Evolutionary conservation across 2,113 vertebrate species (phyloP), one percentile per base, ranked within the genome.

Genomic region (Fregetta grallaria): DNA sequence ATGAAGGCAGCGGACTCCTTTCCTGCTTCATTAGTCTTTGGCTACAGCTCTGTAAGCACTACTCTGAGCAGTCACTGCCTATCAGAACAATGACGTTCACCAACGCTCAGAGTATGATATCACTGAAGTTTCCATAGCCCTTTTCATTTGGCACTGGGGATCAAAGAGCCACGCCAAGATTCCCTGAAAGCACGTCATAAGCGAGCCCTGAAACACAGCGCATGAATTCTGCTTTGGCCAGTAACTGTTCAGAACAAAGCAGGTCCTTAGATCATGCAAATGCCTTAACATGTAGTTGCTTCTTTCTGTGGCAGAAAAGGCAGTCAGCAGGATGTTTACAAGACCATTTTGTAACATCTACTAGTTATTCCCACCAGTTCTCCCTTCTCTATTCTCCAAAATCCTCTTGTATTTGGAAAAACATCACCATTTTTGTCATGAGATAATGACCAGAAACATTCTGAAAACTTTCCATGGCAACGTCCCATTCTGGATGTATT

Each of bases 401-500:
- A 79, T 65, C 11, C 23, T 79, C 21, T 62, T 58, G 50, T 19
- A 87, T 36, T 21, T 86, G 18, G 49, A 88, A 96, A 84, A 93
- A 73, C n/a, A 61, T 62, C 34, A 50, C 36, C 0, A 6, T 88
- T 94, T 75, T 95, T 59, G 49, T 94, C 32, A 65, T 34, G 49
- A 95, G 88, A 88, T 73, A 92, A 25, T 52, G 25, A 91, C 75
- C 55, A 96, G 40, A 94, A 96, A 85, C 42, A 53, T 90, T 92
- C 85, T 92, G 38, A 84, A 96, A 93, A 94, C 36, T n/a, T 70
- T 71, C 87, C 91, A 83, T 36, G 34, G 56, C 63, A 83, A 58
- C 38, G 74, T 95, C 40, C 56, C 72, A 77, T 18, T 79, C 53
- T 67, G 68, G 25, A 88, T 56, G 68, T 20, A 44, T 91, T 26